phyloP scores from a whole-genome alignment of 1,140 invertebrate species.

The Cyclargus thomasi region DNA sequence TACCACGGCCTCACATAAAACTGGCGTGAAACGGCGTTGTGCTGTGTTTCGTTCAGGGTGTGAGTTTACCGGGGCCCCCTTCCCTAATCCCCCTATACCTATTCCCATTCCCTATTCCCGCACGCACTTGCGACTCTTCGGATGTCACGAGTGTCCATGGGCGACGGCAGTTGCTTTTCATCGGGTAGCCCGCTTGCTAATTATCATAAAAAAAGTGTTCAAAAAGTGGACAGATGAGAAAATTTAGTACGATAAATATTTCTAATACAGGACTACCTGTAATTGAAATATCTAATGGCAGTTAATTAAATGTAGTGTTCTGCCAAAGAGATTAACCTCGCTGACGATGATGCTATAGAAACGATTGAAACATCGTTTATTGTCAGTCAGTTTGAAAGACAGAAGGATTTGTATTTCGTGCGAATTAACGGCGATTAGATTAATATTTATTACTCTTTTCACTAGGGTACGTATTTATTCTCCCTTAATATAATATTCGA shows the following conservation, averaged over 20 bases:
- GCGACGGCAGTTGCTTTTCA: no score
- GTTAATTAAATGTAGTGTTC: constrained; percentile 41
- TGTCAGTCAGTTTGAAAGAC: constrained; percentile 2
- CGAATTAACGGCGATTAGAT: not conserved
- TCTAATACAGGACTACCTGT: not conserved
- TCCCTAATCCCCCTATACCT: no score
- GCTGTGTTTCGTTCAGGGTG: no score
- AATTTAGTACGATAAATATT: not conserved
- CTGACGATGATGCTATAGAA: constrained; percentile 26
- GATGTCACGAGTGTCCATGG: no score
- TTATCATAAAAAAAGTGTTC: no score
- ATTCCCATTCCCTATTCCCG: no score
- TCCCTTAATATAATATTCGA: not conserved
- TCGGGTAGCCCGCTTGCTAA: no score
- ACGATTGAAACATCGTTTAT: constrained; percentile 10
- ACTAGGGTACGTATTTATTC: not conserved
- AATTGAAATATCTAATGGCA: constrained; percentile 15
- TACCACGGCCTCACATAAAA: no score
- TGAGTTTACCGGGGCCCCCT: no score
- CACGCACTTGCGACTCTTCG: no score
- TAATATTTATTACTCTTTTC: not conserved
- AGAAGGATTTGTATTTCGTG: constrained; percentile 1
- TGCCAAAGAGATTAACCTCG: constrained; percentile 47
- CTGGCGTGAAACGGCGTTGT: no score
- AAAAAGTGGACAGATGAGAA: not conserved